These are phyloP conservation scores for Heloderma charlesbogerti DNA, from an alignment of 2,113 vertebrate genomes.

Conservation along the genomic window DNA sequence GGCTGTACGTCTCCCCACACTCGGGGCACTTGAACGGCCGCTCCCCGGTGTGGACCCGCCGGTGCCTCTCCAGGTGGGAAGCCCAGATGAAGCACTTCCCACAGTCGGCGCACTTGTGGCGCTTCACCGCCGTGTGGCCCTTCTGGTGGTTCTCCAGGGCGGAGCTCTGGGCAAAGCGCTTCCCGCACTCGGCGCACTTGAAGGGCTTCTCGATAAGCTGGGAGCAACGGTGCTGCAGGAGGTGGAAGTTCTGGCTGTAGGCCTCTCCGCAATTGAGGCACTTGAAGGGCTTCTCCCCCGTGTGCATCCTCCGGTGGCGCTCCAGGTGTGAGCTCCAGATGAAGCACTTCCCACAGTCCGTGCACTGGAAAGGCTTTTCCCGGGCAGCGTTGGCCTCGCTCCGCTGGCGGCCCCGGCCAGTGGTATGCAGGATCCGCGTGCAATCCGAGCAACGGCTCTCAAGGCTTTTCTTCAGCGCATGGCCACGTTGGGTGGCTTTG, in stretches of 20 bases:
- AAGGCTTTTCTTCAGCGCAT: fast-evolving
- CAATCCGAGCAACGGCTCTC: not conserved
- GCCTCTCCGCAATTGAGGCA: slow-evolving; percentile 52
- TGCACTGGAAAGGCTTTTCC: slow-evolving; percentile 17
- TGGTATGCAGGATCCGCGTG: not conserved
- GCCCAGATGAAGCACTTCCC: slow-evolving; percentile 67
- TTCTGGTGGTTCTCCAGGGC: slow-evolving; percentile 55
- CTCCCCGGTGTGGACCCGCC: slow-evolving; percentile 54
- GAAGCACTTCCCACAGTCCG: slow-evolving; percentile 61
- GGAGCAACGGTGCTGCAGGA: slow-evolving; percentile 56
- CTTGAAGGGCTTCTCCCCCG: slow-evolving; percentile 47
- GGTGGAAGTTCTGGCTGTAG: slow-evolving; percentile 65
- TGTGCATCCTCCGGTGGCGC: slow-evolving; percentile 60
- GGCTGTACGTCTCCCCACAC: slow-evolving; percentile 62
- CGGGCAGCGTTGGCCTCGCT: slow-evolving; percentile 1
- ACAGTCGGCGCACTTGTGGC: slow-evolving; percentile 53
- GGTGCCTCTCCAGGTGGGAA: slow-evolving; percentile 59
- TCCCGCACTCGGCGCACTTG: slow-evolving; percentile 49
- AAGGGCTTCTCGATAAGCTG: slow-evolving; percentile 51
- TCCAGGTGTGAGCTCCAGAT: slow-evolving; percentile 55
- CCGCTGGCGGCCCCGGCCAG: fast-evolving
- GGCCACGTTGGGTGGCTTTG: fast-evolving
- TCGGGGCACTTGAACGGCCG: slow-evolving; percentile 55
- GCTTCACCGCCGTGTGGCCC: not conserved
- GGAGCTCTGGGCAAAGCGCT: slow-evolving; percentile 5